phyloP scores from a whole-genome alignment of 2,797 vertebrate genomes.

The Tragopan temminckii region DNA sequence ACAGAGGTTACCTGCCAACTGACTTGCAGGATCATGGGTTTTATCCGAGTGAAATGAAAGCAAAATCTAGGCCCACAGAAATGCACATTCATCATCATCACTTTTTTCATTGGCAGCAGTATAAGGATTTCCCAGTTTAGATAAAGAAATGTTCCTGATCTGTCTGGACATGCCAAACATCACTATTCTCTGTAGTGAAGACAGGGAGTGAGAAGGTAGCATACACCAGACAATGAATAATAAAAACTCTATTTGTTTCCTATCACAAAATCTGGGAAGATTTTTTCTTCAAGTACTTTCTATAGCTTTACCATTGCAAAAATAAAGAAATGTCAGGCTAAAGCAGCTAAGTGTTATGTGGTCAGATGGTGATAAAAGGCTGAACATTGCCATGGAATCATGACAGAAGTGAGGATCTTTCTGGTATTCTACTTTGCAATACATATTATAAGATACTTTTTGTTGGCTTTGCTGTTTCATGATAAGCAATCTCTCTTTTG shows the following conservation, averaged over 20 bases:
- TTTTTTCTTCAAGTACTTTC: background rate
- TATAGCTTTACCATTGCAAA: background rate
- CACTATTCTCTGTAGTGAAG: background rate
- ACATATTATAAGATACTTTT: background rate
- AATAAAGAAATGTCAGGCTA: background rate
- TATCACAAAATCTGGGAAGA: background rate
- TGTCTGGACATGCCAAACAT: background rate
- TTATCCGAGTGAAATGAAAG: background rate
- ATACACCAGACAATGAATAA: fast-evolving
- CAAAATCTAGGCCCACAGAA: background rate
- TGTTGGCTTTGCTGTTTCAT: background rate
- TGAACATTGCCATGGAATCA: background rate
- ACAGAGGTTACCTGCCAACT: background rate
- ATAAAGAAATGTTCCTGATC: background rate
- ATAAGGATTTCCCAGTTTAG: fast-evolving
- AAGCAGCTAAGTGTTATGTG: background rate
- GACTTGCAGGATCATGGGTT: background rate
- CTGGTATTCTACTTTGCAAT: background rate
- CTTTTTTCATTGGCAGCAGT: background rate
- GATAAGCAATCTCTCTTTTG: background rate
- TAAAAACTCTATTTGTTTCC: background rate
- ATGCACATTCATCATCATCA: background rate
- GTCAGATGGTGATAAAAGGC: background rate
- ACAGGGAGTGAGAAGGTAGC: background rate
- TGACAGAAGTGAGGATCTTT: constrained; percentile 14